These are phyloP conservation scores for Huso huso DNA, from an alignment of 2,797 vertebrate genomes.

Conservation along the genomic window DNA sequence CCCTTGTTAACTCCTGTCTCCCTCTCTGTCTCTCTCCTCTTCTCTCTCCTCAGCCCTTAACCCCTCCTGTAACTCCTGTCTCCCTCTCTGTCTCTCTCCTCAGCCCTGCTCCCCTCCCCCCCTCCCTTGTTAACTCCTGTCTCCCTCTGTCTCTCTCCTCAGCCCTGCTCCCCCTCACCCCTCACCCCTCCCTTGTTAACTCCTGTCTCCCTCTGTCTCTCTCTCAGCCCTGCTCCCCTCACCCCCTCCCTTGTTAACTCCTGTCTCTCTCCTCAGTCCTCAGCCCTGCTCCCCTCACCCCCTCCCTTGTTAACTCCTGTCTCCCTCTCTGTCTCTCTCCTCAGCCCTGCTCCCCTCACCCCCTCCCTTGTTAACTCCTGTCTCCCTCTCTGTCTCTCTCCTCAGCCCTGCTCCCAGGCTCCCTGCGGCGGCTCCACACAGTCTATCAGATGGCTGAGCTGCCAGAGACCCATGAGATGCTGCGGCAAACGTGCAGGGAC, in stretches of 20 bases:
- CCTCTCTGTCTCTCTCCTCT: background rate
- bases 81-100: constrained; percentile 16
- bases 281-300: constrained; percentile 14
- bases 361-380: no score
- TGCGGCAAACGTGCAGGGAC: constrained; percentile 49
- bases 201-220: constrained; percentile 12
- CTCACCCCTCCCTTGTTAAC: constrained; percentile 3
- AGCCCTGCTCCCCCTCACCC: background rate
- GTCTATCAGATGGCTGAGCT: constrained; percentile 52
- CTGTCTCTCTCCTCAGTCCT: constrained; percentile 38
- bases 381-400: background rate
- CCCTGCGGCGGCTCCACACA: constrained; percentile 28
- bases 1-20: no score
- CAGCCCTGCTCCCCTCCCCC: background rate
- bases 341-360: background rate
- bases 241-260: no score
- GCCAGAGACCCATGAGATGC: constrained; percentile 58
- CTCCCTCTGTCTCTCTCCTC: background rate
- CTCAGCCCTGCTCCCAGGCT: background rate
- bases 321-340: background rate
- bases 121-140: no score
- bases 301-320: background rate
- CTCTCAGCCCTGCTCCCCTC: background rate
- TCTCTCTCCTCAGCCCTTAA: background rate
- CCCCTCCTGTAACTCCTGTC: no score